phyloP scores from a whole-genome alignment of 1,140 invertebrate species.

The Drosophila kikkawai region DNA sequence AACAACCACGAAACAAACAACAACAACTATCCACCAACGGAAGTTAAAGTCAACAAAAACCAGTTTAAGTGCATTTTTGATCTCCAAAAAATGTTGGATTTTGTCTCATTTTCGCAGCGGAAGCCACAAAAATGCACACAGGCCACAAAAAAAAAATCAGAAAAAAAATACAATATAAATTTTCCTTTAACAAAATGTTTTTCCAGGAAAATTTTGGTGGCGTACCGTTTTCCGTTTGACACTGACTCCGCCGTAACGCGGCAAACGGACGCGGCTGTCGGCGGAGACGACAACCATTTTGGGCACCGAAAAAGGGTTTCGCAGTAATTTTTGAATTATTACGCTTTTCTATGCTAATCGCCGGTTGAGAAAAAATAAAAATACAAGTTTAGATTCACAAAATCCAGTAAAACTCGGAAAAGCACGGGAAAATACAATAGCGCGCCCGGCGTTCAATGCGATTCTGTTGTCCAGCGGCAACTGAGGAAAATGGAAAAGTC shows the following conservation, averaged over 20 bases:
- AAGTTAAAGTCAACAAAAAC: slow-evolving; percentile 28
- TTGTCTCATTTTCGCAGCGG: slow-evolving; percentile 34
- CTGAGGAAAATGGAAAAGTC: slow-evolving; percentile 71
- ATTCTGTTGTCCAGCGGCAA: slow-evolving; percentile 69
- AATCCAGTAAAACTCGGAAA: not conserved
- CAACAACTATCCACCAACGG: slow-evolving; percentile 18
- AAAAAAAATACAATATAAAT: slow-evolving; percentile 9
- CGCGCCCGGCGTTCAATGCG: slow-evolving; percentile 45
- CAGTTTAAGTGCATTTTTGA: slow-evolving; percentile 31
- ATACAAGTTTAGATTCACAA: not conserved
- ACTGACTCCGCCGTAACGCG: slow-evolving; percentile 75
- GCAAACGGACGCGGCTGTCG: slow-evolving; percentile 75
- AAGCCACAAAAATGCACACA: slow-evolving; percentile 54
- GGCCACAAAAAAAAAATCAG: not conserved
- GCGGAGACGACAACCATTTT: slow-evolving; percentile 84
- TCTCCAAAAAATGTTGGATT: not conserved
- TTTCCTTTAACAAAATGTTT: slow-evolving; percentile 13
- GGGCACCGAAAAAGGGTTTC: slow-evolving; percentile 58
- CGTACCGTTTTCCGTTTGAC: slow-evolving; percentile 79
- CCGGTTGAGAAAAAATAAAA: slow-evolving; percentile 16
- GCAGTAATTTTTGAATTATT: slow-evolving; percentile 77
- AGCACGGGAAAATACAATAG: not conserved
- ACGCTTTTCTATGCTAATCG: slow-evolving; percentile 41
- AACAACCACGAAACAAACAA: not conserved
- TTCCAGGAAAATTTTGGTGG: slow-evolving; percentile 21